phyloP scores from a whole-genome alignment of 2,113 vertebrate genomes.

The Apus apus region DNA sequence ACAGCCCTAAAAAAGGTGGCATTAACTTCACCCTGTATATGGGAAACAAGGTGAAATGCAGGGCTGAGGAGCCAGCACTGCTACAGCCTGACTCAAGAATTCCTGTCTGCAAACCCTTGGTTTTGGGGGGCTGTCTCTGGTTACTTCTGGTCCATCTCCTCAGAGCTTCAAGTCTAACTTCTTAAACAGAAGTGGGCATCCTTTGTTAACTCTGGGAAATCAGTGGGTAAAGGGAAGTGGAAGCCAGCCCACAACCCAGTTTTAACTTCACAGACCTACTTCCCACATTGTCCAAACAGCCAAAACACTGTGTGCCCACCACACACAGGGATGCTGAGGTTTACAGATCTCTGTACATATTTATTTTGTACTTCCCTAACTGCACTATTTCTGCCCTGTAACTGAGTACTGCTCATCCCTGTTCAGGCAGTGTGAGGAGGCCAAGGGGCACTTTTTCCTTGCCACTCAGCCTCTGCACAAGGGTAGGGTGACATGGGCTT shows the following conservation, averaged over 20 bases:
- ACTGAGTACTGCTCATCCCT: neutral
- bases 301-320: neutral
- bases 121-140: neutral
- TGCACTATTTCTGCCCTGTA: neutral
- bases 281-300: neutral
- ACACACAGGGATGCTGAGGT: neutral
- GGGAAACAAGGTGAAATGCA: neutral
- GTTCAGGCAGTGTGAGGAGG: rapidly evolving
- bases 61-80: rapidly evolving
- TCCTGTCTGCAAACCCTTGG: neutral
- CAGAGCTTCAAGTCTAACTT: neutral
- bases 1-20: neutral
- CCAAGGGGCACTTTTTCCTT: neutral
- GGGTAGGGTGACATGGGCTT: neutral
- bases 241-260: neutral
- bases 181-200: neutral
- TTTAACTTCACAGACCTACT: neutral
- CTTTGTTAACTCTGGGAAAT: neutral
- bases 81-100: neutral
- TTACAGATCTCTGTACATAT: neutral
- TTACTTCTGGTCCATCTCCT: neutral
- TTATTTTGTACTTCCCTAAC: neutral
- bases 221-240: neutral
- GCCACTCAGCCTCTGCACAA: neutral
- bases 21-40: neutral